A percentile compares a stretch with the other conserved stretches of the same genome.
phyloP scores from a whole-genome alignment of 2,797 vertebrate genomes.

The Natrix natrix region DNA sequence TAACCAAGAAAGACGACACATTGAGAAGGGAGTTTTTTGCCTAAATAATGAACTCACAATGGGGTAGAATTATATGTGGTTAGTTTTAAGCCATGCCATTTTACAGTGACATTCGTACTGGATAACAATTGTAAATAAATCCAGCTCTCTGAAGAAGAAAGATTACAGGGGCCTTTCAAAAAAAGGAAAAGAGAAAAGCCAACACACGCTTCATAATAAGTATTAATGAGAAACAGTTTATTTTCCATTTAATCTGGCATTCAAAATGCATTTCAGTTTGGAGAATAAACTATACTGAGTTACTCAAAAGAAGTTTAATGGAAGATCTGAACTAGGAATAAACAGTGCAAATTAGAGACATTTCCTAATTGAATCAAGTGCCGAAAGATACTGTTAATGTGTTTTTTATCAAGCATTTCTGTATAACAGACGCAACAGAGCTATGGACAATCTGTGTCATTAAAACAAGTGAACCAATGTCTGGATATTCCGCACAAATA shows the following conservation, averaged over 20 bases:
- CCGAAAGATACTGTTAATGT: slow-evolving; percentile 29
- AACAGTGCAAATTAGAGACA: slow-evolving; percentile 22
- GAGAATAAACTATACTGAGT: neutral
- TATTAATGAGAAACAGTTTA: neutral
- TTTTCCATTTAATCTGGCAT: neutral
- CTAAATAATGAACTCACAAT: neutral
- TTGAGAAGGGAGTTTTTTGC: neutral
- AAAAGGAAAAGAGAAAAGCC: neutral
- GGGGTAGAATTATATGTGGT: neutral
- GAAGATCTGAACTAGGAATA: neutral
- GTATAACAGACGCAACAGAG: neutral
- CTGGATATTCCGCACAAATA: neutral
- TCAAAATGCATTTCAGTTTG: neutral
- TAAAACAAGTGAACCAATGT: neutral
- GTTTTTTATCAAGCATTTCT: neutral
- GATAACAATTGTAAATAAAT: slow-evolving; percentile 1
- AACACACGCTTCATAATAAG: neutral
- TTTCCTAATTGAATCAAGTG: slow-evolving; percentile 13
- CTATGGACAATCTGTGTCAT: neutral
- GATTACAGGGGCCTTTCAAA: neutral
- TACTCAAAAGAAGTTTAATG: neutral
- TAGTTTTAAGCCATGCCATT: neutral
- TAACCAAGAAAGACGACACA: neutral
- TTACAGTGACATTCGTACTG: neutral
- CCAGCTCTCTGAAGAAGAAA: neutral